phyloP scores from a whole-genome alignment of 2,888 invertebrate genomes.

The Diploptera punctata region DNA sequence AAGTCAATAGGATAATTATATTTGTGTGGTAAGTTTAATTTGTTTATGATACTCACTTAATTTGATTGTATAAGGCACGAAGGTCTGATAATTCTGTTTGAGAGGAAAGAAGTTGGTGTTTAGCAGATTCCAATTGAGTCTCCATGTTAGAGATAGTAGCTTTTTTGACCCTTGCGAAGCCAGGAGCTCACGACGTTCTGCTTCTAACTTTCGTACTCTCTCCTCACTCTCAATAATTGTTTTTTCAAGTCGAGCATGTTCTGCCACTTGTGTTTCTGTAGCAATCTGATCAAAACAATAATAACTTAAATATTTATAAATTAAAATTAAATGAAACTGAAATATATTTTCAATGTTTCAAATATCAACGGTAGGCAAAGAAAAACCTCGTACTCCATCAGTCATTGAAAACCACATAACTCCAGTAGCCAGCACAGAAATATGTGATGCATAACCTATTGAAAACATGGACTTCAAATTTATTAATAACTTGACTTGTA shows the following conservation, averaged over 20 bases:
- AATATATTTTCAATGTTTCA: no score
- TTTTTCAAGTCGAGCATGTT: conserved; percentile 59
- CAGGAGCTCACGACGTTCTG: conserved; percentile 62
- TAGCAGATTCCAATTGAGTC: conserved; percentile 63
- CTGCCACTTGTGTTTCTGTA: conserved; percentile 49
- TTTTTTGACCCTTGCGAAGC: conserved; percentile 58
- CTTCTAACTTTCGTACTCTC: conserved; percentile 60
- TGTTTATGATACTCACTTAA: conserved; percentile 57
- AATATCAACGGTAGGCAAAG: no score
- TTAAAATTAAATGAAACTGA: conserved; percentile 5
- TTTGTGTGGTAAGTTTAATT: no score
- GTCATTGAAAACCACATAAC: no score
- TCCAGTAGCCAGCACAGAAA: no score
- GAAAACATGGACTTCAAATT: no score
- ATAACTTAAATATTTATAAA: no score
- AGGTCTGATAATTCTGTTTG: conserved; percentile 63
- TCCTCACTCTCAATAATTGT: conserved; percentile 59
- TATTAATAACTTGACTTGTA: no score
- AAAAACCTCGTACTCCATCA: no score
- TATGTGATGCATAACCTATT: no score
- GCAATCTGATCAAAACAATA: no score
- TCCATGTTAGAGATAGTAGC: conserved; percentile 62
- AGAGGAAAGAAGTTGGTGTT: conserved; percentile 57
- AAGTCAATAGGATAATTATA: no score
- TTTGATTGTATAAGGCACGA: conserved; percentile 62